phyloP scores from a whole-genome alignment of 2,888 invertebrate species.

The Pandemis corylana region DNA sequence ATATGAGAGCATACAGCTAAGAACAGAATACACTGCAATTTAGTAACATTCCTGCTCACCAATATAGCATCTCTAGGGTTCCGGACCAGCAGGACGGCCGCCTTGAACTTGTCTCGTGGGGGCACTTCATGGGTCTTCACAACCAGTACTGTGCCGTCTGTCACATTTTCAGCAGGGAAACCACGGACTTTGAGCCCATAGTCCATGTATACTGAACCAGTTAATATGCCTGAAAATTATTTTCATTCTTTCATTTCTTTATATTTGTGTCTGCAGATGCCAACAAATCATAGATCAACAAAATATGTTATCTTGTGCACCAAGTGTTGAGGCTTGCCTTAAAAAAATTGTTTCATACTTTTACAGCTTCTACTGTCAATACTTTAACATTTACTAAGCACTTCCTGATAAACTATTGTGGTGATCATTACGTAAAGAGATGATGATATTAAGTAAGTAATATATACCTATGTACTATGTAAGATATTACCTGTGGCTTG shows the following conservation, averaged over 20 bases:
- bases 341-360: no score
- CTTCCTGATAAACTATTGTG: no score
- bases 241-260: background rate
- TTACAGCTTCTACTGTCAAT: no score
- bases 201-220: conserved; percentile 93
- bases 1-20: background rate
- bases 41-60: conserved; percentile 58
- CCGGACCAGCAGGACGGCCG: conserved; percentile 89
- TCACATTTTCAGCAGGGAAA: conserved; percentile 91
- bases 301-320: no score
- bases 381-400: no score
- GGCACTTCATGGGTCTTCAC: conserved; percentile 93
- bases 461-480: no score
- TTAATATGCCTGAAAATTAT: conserved; percentile 86
- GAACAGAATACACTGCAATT: background rate
- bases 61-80: conserved; percentile 89
- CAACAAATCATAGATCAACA: no score
- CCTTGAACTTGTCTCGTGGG: conserved; percentile 85
- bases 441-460: no score
- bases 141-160: conserved; percentile 90
- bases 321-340: no score
- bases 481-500: conserved; percentile 87
- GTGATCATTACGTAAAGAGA: no score
- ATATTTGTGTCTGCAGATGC: no score
- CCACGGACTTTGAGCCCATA: conserved; percentile 91